phyloP scores from a whole-genome alignment of 2,888 invertebrate species.

The Julus scandinavius region DNA sequence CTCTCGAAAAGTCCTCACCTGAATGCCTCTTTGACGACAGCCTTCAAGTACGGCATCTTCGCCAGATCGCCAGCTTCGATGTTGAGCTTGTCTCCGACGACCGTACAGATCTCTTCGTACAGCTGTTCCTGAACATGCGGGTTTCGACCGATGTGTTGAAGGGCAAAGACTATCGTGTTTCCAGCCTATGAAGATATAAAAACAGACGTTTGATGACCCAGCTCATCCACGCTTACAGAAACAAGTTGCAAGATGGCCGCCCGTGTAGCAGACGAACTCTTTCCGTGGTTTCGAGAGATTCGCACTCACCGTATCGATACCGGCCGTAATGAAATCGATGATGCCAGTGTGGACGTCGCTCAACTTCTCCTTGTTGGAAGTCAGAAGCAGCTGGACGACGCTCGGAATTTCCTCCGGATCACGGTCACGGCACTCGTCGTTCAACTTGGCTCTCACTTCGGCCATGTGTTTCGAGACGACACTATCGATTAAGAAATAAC shows the following conservation, averaged over 20 bases:
- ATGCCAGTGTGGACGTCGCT: conserved; percentile 60
- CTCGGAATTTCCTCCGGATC: conserved; percentile 57
- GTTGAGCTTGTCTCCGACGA: conserved; percentile 55
- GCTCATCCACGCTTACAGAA: not conserved
- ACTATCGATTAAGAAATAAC: conserved; percentile 39
- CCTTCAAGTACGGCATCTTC: conserved; percentile 63
- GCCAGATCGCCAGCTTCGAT: conserved; percentile 58
- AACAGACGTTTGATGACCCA: not conserved
- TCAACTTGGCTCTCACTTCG: conserved; percentile 45
- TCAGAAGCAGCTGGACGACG: conserved; percentile 59
- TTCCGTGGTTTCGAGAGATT: not conserved
- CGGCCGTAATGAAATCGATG: conserved; percentile 62
- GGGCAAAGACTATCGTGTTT: conserved; percentile 63
- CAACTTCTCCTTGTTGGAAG: conserved; percentile 56
- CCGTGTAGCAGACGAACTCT: no score
- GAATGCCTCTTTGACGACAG: conserved; percentile 64
- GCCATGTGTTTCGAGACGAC: conserved; percentile 59
- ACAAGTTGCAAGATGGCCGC: not conserved
- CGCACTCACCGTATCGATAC: conserved; percentile 61
- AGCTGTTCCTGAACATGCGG: conserved; percentile 63
- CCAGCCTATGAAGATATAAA: conserved; percentile 61
- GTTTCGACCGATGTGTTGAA: conserved; percentile 64
- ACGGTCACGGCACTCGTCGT: conserved; percentile 43
- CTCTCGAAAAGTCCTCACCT: conserved; percentile 58
- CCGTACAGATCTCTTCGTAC: conserved; percentile 61